Evolutionary conservation across 2,888 invertebrate species (phyloP).

Genomic region (Amblyteles armatorius): DNA sequence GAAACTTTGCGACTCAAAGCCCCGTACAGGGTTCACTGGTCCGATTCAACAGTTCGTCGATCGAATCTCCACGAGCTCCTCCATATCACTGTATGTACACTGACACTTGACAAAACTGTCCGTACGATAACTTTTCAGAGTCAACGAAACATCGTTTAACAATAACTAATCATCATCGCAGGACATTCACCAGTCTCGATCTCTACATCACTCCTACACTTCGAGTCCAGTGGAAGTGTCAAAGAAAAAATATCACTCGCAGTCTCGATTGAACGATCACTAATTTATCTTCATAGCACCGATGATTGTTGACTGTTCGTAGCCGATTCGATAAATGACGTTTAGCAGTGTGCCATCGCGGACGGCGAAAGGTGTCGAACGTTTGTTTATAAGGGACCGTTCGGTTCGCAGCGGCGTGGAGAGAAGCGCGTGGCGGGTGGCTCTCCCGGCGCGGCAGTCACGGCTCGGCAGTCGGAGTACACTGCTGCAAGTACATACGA

Average conservation of each 20-base stretch:
- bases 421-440: conserved; percentile 49
- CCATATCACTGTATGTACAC: conserved; percentile 11
- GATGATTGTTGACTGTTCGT: no score
- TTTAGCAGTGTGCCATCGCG: not conserved
- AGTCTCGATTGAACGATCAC: conserved; percentile 31
- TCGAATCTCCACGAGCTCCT: conserved; percentile 4
- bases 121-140: not conserved
- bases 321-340: not conserved
- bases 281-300: conserved; percentile 3
- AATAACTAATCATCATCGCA: not conserved
- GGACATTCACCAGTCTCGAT: not conserved
- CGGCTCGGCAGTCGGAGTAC: conserved; percentile 79
- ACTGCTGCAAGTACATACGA: conserved; percentile 74
- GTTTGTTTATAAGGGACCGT: conserved; percentile 22
- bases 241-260: conserved; percentile 6
- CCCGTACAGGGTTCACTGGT: not conserved
- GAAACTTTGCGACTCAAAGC: not conserved
- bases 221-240: conserved; percentile 25
- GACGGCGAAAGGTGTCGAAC: not conserved
- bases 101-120: conserved; percentile 22
- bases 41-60: not conserved
- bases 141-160: not conserved
- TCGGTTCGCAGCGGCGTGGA: conserved; percentile 10
- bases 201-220: not conserved
- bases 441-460: conserved; percentile 73